Conservation (phyloP, 1,140 invertebrate species). For the Dendrolimus kikuchii region DNA sequence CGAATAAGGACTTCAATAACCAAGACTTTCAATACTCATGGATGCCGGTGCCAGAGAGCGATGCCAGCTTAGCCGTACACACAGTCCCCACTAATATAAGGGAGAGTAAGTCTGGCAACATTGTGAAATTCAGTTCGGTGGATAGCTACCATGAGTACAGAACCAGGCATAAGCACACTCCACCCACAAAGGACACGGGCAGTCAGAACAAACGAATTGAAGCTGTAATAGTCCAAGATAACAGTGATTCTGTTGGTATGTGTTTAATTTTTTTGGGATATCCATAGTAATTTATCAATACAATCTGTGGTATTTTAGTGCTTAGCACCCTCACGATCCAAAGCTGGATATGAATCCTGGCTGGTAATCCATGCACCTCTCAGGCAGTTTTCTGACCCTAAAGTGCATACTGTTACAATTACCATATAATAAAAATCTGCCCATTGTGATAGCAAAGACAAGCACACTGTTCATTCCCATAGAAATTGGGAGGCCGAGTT, state of each 20-base stretch:
- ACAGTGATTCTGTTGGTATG: constrained; percentile 21
- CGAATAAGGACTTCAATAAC: constrained; percentile 17
- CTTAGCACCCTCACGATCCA: too few relatives aligned
- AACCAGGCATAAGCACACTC: constrained; percentile 56
- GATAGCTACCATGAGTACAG: constrained; percentile 62
- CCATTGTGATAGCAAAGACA: too few relatives aligned
- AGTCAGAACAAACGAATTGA: constrained; percentile 25
- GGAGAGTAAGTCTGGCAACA: constrained; percentile 38
- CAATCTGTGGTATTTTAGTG: too few relatives aligned
- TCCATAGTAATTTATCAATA: too few relatives aligned
- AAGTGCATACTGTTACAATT: too few relatives aligned
- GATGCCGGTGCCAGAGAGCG: constrained; percentile 59
- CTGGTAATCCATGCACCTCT: too few relatives aligned
- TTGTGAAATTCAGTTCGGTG: constrained; percentile 46
- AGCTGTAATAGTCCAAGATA: constrained; percentile 32
- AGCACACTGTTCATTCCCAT: too few relatives aligned
- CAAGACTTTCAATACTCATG: constrained; percentile 54
- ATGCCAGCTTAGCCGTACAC: constrained; percentile 43
- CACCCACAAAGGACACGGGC: constrained; percentile 47
- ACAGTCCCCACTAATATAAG: constrained; percentile 35
- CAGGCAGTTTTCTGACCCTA: too few relatives aligned
- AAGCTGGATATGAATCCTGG: too few relatives aligned
- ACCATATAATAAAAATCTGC: too few relatives aligned
- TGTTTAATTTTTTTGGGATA: constrained; percentile 29
- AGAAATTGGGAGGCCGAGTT: too few relatives aligned